Percentiles rank a stretch among this genome's conserved stretches.
These are phyloP conservation scores for Stigmatopora nigra DNA, from an alignment of 2,113 vertebrate species.

Conservation along the genomic window DNA sequence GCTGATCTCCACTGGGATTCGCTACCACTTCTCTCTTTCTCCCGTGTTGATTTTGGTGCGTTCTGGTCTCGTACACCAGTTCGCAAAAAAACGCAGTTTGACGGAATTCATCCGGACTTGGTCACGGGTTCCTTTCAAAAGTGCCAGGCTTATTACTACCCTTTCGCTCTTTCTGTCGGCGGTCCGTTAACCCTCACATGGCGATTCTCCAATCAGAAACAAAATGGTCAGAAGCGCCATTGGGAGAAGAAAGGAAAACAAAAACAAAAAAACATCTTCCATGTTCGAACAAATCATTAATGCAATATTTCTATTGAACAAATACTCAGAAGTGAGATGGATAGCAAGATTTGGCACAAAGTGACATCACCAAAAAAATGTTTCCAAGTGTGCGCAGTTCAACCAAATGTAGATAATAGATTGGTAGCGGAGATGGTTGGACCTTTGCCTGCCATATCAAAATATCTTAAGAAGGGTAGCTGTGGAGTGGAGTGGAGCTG, in stretches of 20 bases:
- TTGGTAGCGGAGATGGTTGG: conserved; percentile 52
- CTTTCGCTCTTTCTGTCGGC: conserved; percentile 60
- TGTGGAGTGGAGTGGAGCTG: conserved; percentile 59
- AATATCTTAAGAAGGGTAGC: conserved; percentile 58
- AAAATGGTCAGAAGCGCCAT: conserved; percentile 38
- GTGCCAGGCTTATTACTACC: conserved; percentile 80
- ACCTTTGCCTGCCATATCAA: conserved; percentile 64
- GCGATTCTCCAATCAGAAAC: conserved; percentile 37
- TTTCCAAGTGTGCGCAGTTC: conserved; percentile 50
- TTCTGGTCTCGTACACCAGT: conserved; percentile 47
- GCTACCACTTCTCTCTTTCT: conserved; percentile 60
- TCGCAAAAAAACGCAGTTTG: conserved; percentile 53
- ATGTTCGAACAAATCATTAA: conserved; percentile 46
- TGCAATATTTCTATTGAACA: conserved; percentile 65
- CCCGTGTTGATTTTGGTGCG: conserved; percentile 56
- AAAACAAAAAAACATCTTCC: conserved; percentile 41
- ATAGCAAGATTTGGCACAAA: conserved; percentile 58
- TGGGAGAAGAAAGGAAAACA: conserved; percentile 15
- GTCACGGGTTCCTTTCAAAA: conserved; percentile 78
- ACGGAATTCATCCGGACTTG: conserved; percentile 65
- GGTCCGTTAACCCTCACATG: conserved; percentile 51
- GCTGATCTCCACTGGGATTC: conserved; percentile 72
- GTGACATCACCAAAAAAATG: conserved; percentile 58
- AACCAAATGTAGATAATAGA: conserved; percentile 55
- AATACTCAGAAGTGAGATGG: conserved; percentile 41